phyloP scores from a whole-genome alignment of 2,797 vertebrate species.

The Halcyon leucocephala region DNA sequence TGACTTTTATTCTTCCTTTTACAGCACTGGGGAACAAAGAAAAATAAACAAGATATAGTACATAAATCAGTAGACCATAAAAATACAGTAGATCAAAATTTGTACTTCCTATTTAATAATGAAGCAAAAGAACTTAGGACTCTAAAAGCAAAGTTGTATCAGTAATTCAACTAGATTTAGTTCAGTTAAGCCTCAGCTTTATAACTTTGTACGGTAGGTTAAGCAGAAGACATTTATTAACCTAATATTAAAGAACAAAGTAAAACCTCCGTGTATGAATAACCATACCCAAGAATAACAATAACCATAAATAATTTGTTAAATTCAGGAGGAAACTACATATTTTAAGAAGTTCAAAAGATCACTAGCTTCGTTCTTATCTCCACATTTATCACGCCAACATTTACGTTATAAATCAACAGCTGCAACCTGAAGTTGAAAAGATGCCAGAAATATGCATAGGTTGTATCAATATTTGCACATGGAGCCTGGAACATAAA shows the following conservation, averaged over 20 bases:
- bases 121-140: not conserved
- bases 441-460: constrained; percentile 48
- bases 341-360: constrained; percentile 17
- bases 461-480: constrained; percentile 71
- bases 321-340: not conserved
- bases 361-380: not conserved
- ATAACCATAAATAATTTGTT: not conserved
- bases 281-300: not conserved
- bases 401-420: constrained; percentile 15
- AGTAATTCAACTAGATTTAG: not conserved
- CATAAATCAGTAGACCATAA: not conserved
- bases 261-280: not conserved
- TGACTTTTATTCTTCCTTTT: not conserved
- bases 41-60: not conserved
- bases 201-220: not conserved
- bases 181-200: not conserved
- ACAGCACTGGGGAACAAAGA: not conserved
- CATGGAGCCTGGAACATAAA: constrained; percentile 42
- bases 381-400: not conserved
- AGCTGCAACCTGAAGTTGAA: constrained; percentile 35
- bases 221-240: constrained; percentile 24
- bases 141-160: not conserved
- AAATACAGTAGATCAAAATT: not conserved
- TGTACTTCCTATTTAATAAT: not conserved
- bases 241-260: not conserved